phyloP scores from a whole-genome alignment of 2,113 vertebrate genomes.

The Pluvialis apricaria region DNA sequence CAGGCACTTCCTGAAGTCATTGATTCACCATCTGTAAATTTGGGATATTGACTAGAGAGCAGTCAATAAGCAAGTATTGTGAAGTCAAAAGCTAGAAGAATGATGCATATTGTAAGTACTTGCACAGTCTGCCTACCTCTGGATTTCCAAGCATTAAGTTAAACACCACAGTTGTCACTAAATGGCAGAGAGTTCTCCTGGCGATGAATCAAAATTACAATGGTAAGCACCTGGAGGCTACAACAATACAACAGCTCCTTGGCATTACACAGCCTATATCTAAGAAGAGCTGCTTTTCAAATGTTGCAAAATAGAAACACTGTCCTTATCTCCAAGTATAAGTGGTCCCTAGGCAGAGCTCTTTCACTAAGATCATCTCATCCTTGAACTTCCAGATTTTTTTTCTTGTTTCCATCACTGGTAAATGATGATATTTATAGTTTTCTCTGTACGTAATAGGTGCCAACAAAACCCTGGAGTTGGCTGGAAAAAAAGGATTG shows the following conservation, averaged over 20 bases:
- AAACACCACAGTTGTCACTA: not conserved
- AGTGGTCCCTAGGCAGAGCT: not conserved
- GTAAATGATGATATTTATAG: not conserved
- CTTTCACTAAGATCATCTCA: not conserved
- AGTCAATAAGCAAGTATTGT: not conserved
- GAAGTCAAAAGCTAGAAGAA: not conserved
- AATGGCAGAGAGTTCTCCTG: not conserved
- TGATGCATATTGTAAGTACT: not conserved
- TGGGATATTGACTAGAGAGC: not conserved
- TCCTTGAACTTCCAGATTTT: not conserved
- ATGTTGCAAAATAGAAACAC: not conserved
- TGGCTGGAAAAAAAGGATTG: not conserved
- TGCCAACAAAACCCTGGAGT: not conserved
- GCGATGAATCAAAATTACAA: not conserved
- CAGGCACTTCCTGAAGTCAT: not conserved
- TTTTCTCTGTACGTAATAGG: not conserved
- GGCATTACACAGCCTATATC: not conserved
- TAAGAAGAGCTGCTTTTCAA: not conserved
- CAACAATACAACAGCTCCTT: not conserved
- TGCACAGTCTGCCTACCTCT: not conserved
- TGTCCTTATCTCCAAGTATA: not conserved
- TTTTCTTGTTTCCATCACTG: not conserved
- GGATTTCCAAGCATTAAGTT: slow-evolving; percentile 8
- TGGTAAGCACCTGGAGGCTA: not conserved
- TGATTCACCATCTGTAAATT: slow-evolving; percentile 3